A percentile compares a stretch with the other conserved stretches of the same genome.
These are phyloP conservation scores for Tolypeutes matacus DNA, from an alignment of 2,797 vertebrate species.

Conservation along the genomic window DNA sequence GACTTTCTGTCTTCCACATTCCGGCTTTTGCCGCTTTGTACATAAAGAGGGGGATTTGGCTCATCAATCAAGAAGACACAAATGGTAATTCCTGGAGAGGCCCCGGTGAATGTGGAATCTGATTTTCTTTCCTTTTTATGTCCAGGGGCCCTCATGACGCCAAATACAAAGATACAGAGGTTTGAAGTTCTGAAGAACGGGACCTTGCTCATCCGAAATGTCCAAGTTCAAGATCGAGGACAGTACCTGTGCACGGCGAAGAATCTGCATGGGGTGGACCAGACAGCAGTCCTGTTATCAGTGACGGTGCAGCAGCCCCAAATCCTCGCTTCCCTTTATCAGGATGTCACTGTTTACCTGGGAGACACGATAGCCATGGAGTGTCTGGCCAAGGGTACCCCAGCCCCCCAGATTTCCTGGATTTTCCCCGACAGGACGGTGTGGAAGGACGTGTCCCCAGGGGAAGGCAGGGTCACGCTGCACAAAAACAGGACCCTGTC, in stretches of 20 bases:
- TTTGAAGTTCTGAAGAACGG: conserved; percentile 94
- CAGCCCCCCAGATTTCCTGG: conserved; percentile 92
- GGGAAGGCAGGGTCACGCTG: conserved; percentile 87
- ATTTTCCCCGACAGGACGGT: conserved; percentile 92
- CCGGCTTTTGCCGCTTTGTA: background rate
- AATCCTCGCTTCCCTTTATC: conserved; percentile 89
- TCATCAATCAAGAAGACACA: no score
- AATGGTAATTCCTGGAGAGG: rapidly evolving
- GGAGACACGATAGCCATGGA: conserved; percentile 90
- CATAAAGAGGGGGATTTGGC: background rate
- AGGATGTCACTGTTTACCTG: conserved; percentile 90
- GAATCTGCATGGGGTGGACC: conserved; percentile 92
- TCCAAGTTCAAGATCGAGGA: conserved; percentile 91
- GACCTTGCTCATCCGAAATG: conserved; percentile 91
- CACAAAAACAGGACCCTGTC: conserved; percentile 91
- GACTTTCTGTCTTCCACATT: rapidly evolving
- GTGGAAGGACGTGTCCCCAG: conserved; percentile 81
- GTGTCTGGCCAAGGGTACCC: conserved; percentile 91
- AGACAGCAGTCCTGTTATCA: conserved; percentile 87
- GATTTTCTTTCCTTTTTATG: background rate
- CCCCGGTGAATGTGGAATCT: rapidly evolving
- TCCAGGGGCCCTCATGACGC: conserved; percentile 91
- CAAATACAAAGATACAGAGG: conserved; percentile 90
- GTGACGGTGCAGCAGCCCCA: conserved; percentile 90
- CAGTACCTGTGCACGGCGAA: conserved; percentile 93